Evolutionary conservation across 1,140 invertebrate species (phyloP).

Genomic region (Trichonephila clavata): DNA sequence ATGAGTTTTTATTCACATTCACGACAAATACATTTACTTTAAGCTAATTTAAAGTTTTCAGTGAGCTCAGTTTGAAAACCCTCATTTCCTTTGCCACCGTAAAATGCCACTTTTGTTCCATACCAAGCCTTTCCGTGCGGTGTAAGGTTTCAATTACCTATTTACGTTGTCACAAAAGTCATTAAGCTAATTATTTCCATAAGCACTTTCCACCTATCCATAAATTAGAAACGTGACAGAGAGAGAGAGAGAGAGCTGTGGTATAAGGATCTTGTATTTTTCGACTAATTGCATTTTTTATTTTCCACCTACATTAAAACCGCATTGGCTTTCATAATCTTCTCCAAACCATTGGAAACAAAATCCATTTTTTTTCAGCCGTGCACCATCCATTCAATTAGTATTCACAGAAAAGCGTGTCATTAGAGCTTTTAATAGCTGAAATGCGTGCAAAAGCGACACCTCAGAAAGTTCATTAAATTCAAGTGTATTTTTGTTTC

Average conservation of each 20-base stretch:
- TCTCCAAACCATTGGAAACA: not conserved
- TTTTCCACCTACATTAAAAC: conserved; percentile 49
- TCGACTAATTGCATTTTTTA: conserved; percentile 53
- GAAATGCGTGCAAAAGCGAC: conserved; percentile 59
- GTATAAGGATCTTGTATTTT: not conserved
- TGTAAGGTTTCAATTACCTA: conserved; percentile 45
- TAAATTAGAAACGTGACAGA: conserved; percentile 71
- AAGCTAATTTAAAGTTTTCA: too few species aligned
- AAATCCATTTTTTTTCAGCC: conserved; percentile 44
- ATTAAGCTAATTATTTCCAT: conserved; percentile 53
- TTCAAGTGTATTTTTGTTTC: conserved; percentile 6
- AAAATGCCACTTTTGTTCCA: not conserved
- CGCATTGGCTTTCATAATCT: conserved; percentile 40
- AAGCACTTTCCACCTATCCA: conserved; percentile 25
- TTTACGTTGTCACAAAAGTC: conserved; percentile 36
- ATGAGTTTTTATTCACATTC: too few species aligned
- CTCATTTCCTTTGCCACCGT: too few species aligned
- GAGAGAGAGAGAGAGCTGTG: too few species aligned
- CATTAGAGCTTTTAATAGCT: conserved; percentile 72
- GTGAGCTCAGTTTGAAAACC: too few species aligned
- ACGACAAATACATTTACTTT: too few species aligned
- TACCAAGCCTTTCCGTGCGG: not conserved
- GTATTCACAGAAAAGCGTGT: conserved; percentile 64
- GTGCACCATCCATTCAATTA: conserved; percentile 55
- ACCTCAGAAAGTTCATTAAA: conserved; percentile 30